phyloP scores from a whole-genome alignment of 2,113 vertebrate genomes.

The Saguinus midas region DNA sequence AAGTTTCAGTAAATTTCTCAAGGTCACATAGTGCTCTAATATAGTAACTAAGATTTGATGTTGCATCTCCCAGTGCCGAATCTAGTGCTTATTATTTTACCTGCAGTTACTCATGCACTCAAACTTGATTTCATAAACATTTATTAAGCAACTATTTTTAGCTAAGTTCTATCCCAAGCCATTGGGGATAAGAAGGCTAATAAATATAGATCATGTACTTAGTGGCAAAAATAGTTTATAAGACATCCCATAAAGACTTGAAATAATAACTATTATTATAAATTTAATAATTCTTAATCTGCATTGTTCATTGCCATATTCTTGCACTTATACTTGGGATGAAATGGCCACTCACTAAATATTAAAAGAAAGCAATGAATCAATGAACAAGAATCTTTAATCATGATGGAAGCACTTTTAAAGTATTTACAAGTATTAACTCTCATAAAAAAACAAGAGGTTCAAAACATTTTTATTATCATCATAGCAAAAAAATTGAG shows the following conservation, averaged over 20 bases:
- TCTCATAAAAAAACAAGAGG: background rate
- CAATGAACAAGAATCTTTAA: background rate
- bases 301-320: background rate
- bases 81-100: background rate
- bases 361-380: background rate
- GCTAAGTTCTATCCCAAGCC: background rate
- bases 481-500: background rate
- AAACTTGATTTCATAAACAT: background rate
- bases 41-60: background rate
- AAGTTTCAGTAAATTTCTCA: background rate
- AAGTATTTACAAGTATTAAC: background rate
- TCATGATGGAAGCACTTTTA: background rate
- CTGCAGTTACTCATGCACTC: background rate
- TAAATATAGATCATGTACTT: background rate
- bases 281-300: background rate
- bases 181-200: background rate
- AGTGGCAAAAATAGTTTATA: background rate
- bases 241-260: background rate
- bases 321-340: background rate
- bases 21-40: background rate
- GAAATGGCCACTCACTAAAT: background rate
- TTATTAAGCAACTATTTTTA: background rate
- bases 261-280: background rate
- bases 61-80: background rate
- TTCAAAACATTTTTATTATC: background rate